Percentiles rank a stretch among this genome's conserved stretches.
phyloP scores from a whole-genome alignment of 1,140 invertebrate genomes.

The Goniozus legneri region DNA sequence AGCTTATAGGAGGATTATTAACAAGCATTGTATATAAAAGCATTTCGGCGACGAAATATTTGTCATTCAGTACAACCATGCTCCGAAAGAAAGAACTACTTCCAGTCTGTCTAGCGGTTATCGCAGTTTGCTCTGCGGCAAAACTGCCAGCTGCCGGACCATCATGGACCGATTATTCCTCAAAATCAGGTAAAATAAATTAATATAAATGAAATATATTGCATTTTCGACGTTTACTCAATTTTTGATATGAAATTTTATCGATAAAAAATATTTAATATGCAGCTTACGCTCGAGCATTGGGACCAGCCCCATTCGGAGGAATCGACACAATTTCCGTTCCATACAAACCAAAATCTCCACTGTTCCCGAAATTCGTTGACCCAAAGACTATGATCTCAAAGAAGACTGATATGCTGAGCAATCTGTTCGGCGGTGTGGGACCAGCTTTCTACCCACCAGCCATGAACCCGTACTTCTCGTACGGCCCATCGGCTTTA shows the following conservation, averaged over 20 bases:
- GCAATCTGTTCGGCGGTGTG: slow-evolving; percentile 34
- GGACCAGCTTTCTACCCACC: slow-evolving; percentile 15
- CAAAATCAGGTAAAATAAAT: slow-evolving; percentile 35
- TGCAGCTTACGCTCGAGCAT: slow-evolving; percentile 32
- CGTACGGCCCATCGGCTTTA: slow-evolving; percentile 4
- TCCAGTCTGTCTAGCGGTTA: slow-evolving; percentile 17
- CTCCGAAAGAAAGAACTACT: slow-evolving; percentile 16
- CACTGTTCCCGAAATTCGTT: slow-evolving; percentile 41
- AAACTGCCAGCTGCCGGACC: slow-evolving; percentile 20
- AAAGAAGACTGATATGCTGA: slow-evolving; percentile 40
- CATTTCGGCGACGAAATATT: background rate
- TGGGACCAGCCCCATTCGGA: slow-evolving; percentile 23
- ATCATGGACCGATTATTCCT: slow-evolving; percentile 21
- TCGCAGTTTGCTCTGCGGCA: slow-evolving; percentile 14
- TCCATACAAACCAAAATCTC: slow-evolving; percentile 37
- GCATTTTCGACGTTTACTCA: too few species aligned
- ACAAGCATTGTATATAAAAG: slow-evolving; percentile 29
- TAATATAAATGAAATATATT: slow-evolving; percentile 12
- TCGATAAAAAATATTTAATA: slow-evolving; percentile 3
- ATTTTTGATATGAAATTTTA: background rate
- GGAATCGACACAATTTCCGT: slow-evolving; percentile 33
- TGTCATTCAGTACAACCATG: slow-evolving; percentile 30
- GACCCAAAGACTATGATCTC: slow-evolving; percentile 39
- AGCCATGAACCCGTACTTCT: background rate
- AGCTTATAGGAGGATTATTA: slow-evolving; percentile 32